These are phyloP conservation scores for Cryptoblepharus egeriae DNA, from an alignment of 2,797 vertebrate species.

Conservation along the genomic window DNA sequence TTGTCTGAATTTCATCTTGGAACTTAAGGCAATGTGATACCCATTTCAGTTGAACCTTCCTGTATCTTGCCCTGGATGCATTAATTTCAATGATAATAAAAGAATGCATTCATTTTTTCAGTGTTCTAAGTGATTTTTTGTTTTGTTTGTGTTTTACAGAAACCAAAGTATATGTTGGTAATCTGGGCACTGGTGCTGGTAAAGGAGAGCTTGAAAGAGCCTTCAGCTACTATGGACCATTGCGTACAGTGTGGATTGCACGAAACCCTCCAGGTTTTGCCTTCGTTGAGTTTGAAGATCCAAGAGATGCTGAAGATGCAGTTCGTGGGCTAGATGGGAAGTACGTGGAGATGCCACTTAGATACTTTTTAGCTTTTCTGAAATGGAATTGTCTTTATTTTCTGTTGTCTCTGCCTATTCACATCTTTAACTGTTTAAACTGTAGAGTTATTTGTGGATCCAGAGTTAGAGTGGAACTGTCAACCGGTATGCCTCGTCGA, in stretches of 20 bases:
- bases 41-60: too few relatives aligned
- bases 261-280: constrained; percentile 86
- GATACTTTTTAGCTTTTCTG: neutral
- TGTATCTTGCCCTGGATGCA: too few relatives aligned
- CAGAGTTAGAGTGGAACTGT: constrained; percentile 85
- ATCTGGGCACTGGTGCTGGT: constrained; percentile 88
- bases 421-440: neutral
- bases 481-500: constrained; percentile 87
- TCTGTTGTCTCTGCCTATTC: neutral
- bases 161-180: constrained; percentile 85
- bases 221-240: constrained; percentile 88
- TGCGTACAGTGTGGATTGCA: constrained; percentile 90
- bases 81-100: neutral
- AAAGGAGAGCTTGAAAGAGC: constrained; percentile 89
- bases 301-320: constrained; percentile 83
- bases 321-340: constrained; percentile 83
- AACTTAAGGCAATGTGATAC: too few relatives aligned
- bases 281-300: constrained; percentile 85
- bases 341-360: constrained; percentile 35
- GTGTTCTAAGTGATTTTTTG: neutral
- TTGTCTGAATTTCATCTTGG: too few relatives aligned
- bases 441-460: constrained; percentile 85
- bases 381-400: neutral
- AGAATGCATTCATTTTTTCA: neutral
- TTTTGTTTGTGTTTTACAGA: constrained; percentile 63